A percentile compares a stretch with the other conserved stretches of the same genome.
Evolutionary conservation across 2,113 vertebrate species (phyloP).

Genomic region (Ibidorhyncha struthersii): DNA sequence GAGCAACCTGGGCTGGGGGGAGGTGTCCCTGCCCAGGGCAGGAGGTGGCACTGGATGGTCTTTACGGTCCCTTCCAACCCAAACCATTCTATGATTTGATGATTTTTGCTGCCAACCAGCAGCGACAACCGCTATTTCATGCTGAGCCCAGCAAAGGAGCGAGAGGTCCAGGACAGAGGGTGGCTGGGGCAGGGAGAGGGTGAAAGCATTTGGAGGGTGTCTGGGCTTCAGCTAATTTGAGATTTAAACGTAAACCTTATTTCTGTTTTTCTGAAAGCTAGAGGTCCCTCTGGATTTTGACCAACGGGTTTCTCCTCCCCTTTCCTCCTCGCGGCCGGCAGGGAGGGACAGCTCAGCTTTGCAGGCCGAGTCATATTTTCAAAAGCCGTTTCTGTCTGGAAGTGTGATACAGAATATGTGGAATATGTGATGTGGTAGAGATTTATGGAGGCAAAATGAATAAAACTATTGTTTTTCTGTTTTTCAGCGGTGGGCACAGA

Average conservation of each 20-base stretch:
- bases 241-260: background rate
- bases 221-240: background rate
- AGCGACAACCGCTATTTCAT: rapidly evolving
- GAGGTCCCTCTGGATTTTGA: background rate
- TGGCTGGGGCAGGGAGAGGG: background rate
- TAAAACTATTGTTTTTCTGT: rapidly evolving
- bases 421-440: background rate
- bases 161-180: background rate
- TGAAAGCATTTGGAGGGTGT: too few species aligned
- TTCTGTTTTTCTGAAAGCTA: background rate
- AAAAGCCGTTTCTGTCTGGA: background rate
- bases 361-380: rapidly evolving
- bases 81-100: background rate
- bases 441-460: background rate
- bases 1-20: background rate
- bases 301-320: background rate
- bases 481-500: background rate
- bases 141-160: background rate
- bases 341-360: background rate
- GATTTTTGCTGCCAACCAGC: background rate
- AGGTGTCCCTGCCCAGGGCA: background rate
- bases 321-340: background rate
- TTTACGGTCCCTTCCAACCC: background rate
- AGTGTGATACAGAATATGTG: rapidly evolving
- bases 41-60: background rate